Evolutionary conservation across 1,140 invertebrate species (phyloP), one percentile per base, ranked within the genome.

Genomic region (Lepidurus arcticus): DNA sequence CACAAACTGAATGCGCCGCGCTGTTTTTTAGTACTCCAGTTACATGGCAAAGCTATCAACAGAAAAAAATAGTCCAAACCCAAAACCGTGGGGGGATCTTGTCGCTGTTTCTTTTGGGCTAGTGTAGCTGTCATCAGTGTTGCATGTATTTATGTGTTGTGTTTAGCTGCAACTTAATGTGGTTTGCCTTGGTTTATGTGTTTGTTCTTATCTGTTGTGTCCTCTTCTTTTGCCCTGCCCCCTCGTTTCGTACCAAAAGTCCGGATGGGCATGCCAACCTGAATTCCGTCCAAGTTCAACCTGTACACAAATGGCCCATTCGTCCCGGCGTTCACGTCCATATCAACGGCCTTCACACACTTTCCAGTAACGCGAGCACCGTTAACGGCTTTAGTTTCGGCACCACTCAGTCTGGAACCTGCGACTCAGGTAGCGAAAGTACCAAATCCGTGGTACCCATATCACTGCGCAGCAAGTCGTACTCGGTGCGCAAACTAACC

Each of bases 321-420:
- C 92, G 93, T 82, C 93, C 94, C 1, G 94, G 93, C 43, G 93
- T 95, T 73, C 87, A 95, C 78, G 91, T 94, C 73, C 93, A 95
- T 85, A 91, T 94, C 47, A 94, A 94, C 86, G 90, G 89, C 82
- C 87, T 89, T 79, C 89, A 90, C 82, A 90, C 88, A 80, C 86
- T 91, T 73, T 85, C 84, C 42, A 78, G 53, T 42, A 34, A 78
- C 73, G 42, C 42, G 24, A 53, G 73, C 34, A 42, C 26, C 10
- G 75, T 77, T 78, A 65, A 78, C 74, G 24, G 47, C 44, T 65
- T 78, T 78, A 73, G 21, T 47, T 78, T 42, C 11, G 44, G 42
- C 9, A 73, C 47, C 24, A 24, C 42, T 3, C 26, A 65, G 13
- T 65, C 26, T 47, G 45, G 44, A 65, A 73, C 65, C 2, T 47